Evolutionary conservation across 23 tunicate genomes (phyloP).

Genomic region (Ascidia mentula): DNA sequence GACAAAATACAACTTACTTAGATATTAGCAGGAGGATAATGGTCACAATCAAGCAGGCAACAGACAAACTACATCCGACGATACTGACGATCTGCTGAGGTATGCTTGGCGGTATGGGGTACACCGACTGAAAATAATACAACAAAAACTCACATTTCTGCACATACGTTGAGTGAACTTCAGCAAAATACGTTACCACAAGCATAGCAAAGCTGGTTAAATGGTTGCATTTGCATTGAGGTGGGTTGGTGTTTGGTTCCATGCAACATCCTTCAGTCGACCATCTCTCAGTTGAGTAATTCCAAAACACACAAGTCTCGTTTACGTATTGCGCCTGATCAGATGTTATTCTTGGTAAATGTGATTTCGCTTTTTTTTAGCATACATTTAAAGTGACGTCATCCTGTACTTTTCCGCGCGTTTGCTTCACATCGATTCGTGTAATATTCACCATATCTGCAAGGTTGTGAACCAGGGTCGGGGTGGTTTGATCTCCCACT

Average conservation of each 20-base stretch:
- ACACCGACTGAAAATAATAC: slow-evolving; percentile 21
- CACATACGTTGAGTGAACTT: no score
- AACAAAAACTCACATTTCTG: no score
- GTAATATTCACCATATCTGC: no score
- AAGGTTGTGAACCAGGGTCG: no score
- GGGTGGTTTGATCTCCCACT: no score
- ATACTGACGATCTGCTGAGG: slow-evolving; percentile 16
- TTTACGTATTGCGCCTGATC: slow-evolving; percentile 20
- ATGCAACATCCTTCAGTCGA: slow-evolving; percentile 54
- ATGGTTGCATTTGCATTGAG: slow-evolving; percentile 51
- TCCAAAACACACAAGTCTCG: slow-evolving; percentile 51
- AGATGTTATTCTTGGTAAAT: no score
- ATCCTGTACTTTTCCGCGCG: no score
- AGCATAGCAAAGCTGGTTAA: slow-evolving; percentile 55
- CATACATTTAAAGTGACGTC: no score
- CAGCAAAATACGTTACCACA: slow-evolving; percentile 34
- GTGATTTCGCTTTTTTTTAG: no score
- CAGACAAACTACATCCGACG: slow-evolving; percentile 39
- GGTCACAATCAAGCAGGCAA: slow-evolving; percentile 29
- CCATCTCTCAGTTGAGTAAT: slow-evolving; percentile 36
- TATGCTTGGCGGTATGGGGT: slow-evolving; percentile 21
- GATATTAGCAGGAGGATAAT: slow-evolving; percentile 16
- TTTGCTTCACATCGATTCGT: no score
- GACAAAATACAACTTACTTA: slow-evolving; percentile 35
- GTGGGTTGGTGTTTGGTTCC: neutral